Evolutionary conservation across 2,888 invertebrate species (phyloP).

Genomic region (Agriopis marginaria): DNA sequence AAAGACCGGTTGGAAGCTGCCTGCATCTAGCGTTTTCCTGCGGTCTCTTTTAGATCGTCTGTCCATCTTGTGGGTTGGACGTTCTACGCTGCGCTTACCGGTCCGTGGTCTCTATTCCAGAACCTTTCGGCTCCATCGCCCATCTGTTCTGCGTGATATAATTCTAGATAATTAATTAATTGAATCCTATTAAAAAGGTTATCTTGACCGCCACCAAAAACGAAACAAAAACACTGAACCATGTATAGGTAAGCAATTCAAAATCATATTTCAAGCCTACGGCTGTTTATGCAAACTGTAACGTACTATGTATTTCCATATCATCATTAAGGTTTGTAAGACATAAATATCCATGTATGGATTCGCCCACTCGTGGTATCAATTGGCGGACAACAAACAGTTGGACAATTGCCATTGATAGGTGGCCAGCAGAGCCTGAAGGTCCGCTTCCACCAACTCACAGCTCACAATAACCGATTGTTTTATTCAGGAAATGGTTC

Average conservation of each 20-base stretch:
- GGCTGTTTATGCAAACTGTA: slow-evolving; percentile 1
- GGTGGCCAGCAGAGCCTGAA: slow-evolving; percentile 78
- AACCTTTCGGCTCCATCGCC: too few species aligned
- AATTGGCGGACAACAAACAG: slow-evolving; percentile 63
- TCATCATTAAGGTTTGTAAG: slow-evolving; percentile 31
- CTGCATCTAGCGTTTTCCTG: too few species aligned
- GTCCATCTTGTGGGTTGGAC: too few species aligned
- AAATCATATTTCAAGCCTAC: background rate
- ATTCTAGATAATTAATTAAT: too few species aligned
- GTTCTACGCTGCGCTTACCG: too few species aligned
- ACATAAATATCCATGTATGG: slow-evolving; percentile 33
- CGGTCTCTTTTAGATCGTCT: too few species aligned
- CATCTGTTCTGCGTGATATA: too few species aligned
- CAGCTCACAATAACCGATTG: slow-evolving; percentile 75
- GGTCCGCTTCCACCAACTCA: slow-evolving; percentile 76
- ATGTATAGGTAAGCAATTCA: background rate
- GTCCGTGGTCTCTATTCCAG: too few species aligned
- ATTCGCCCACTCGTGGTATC: slow-evolving; percentile 54
- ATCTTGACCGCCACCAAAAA: too few species aligned
- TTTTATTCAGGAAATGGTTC: slow-evolving; percentile 80
- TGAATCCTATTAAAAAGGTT: too few species aligned
- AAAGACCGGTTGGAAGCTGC: too few species aligned
- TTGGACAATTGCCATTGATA: slow-evolving; percentile 81
- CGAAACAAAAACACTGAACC: background rate
- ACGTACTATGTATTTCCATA: slow-evolving; percentile 22